phyloP scores from a whole-genome alignment of 2,113 vertebrate species.

The Tympanuchus pallidicinctus region DNA sequence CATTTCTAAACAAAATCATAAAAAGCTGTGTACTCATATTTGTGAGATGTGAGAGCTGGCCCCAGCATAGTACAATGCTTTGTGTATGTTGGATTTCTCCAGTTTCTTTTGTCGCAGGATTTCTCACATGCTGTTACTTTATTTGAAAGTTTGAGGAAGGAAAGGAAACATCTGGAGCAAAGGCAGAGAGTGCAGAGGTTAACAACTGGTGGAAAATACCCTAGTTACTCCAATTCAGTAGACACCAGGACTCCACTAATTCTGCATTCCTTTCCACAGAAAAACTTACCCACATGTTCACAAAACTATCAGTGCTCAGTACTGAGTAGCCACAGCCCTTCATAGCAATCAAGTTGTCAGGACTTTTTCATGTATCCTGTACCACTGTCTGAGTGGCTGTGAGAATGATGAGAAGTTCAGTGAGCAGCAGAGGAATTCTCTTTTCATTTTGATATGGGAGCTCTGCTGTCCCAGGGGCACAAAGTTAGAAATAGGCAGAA shows the following conservation, averaged over 20 bases:
- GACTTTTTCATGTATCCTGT: background rate
- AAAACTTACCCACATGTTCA: background rate
- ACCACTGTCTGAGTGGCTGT: background rate
- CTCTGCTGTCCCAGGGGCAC: background rate
- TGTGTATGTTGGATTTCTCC: background rate
- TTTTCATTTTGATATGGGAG: background rate
- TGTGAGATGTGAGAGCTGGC: background rate
- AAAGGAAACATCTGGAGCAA: slow-evolving; percentile 66
- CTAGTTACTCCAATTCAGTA: slow-evolving; percentile 39
- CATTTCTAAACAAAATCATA: background rate
- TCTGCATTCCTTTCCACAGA: slow-evolving; percentile 32
- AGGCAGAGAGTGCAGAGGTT: slow-evolving; percentile 51
- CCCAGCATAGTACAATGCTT: background rate
- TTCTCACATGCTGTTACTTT: slow-evolving; percentile 22
- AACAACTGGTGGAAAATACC: slow-evolving; percentile 16
- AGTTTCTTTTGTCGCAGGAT: background rate
- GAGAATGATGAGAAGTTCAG: background rate
- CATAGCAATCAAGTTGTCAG: background rate
- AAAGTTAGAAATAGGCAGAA: background rate
- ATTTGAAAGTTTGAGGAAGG: slow-evolving; percentile 22
- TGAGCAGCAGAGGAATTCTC: background rate
- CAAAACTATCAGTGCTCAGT: background rate
- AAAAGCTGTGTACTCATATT: background rate
- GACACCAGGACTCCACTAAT: background rate
- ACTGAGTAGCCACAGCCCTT: background rate